A percentile compares a stretch with the other conserved stretches of the same genome.
Evolutionary conservation across 2,797 vertebrate species (phyloP).

Genomic region (Nasua narica): DNA sequence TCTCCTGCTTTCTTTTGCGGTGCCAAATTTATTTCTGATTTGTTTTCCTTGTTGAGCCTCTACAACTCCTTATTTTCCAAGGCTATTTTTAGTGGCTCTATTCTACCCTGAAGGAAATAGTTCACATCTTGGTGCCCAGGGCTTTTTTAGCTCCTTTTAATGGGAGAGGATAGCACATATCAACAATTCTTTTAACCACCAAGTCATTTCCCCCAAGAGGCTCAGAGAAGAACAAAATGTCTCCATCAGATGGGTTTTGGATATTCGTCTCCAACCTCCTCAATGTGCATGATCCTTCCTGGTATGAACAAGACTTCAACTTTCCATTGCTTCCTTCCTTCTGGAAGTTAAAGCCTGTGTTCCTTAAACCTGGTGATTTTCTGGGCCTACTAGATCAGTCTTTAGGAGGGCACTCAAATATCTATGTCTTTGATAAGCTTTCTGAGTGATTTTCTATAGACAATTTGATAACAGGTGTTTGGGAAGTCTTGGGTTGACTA

Average conservation of each 20-base stretch:
- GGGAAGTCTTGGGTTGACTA: not conserved
- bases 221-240: conserved; percentile 82
- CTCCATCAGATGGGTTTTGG: conserved; percentile 68
- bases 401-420: not conserved
- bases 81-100: conserved; percentile 78
- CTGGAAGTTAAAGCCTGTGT: not conserved
- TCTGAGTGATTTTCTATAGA: not conserved
- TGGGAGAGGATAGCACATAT: conserved; percentile 77
- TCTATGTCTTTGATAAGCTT: not conserved
- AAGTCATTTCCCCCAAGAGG: conserved; percentile 81
- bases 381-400: not conserved
- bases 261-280: conserved; percentile 65
- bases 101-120: conserved; percentile 78
- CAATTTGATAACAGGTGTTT: not conserved
- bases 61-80: conserved; percentile 76
- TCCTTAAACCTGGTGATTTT: not conserved
- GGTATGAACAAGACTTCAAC: not conserved
- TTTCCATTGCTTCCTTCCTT: not conserved
- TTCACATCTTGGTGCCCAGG: conserved; percentile 72
- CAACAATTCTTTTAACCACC: conserved; percentile 80
- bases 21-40: conserved; percentile 75
- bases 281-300: conserved; percentile 9
- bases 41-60: conserved; percentile 76
- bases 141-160: conserved; percentile 79
- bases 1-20: conserved; percentile 47